A percentile compares a stretch with the other conserved stretches of the same genome.
phyloP scores from a whole-genome alignment of 2,797 vertebrate genomes.

The Moxostoma hubbsi region DNA sequence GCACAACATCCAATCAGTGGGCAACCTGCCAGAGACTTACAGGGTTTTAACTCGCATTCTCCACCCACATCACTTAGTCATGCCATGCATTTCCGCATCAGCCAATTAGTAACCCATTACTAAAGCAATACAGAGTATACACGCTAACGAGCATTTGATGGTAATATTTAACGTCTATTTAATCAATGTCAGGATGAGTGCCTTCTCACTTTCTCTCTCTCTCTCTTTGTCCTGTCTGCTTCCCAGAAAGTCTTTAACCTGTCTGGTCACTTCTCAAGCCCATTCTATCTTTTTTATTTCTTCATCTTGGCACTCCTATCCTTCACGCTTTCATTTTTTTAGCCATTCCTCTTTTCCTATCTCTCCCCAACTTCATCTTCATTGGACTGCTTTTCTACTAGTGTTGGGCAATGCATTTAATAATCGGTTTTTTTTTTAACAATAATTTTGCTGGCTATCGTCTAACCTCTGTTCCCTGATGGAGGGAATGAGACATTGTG shows the following conservation, averaged over 20 bases:
- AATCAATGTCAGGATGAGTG: slow-evolving; percentile 32
- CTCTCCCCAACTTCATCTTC: slow-evolving; percentile 22
- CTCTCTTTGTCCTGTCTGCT: slow-evolving; percentile 12
- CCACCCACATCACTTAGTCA: slow-evolving; percentile 53
- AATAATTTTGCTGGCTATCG: too few relatives aligned
- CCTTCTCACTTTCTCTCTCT: slow-evolving; percentile 35
- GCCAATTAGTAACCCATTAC: slow-evolving; percentile 54
- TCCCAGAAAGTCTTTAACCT: slow-evolving; percentile 34
- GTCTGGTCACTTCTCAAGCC: background rate
- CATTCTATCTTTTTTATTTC: slow-evolving; percentile 36
- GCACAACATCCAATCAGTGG: slow-evolving; percentile 41
- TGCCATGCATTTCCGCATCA: slow-evolving; percentile 30
- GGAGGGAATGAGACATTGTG: too few relatives aligned
- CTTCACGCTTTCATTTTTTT: slow-evolving; percentile 38
- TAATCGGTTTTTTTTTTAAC: too few relatives aligned
- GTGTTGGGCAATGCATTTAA: too few relatives aligned
- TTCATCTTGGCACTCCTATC: slow-evolving; percentile 19
- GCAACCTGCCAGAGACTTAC: slow-evolving; percentile 33
- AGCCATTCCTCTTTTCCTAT: slow-evolving; percentile 9
- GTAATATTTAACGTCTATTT: slow-evolving; percentile 41
- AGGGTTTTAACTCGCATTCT: slow-evolving; percentile 12
- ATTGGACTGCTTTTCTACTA: slow-evolving; percentile 31
- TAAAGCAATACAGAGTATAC: slow-evolving; percentile 32
- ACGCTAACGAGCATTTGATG: slow-evolving; percentile 48
- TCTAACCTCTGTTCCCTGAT: too few relatives aligned